A percentile compares a stretch with the other conserved stretches of the same genome.
These are phyloP conservation scores for Mythimna vitellina DNA, from an alignment of 2,888 invertebrate genomes.

Conservation along the genomic window DNA sequence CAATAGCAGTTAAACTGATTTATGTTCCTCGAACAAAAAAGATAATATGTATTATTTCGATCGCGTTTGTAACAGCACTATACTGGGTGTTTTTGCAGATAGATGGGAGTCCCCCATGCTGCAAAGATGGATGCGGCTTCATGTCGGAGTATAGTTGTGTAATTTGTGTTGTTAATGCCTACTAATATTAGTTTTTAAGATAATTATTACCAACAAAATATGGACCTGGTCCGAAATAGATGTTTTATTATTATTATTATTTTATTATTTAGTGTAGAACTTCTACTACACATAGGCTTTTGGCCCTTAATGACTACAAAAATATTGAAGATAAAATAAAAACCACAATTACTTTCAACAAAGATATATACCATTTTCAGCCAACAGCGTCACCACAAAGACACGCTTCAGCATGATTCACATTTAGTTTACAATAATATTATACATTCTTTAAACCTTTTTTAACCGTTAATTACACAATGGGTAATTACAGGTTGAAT, in stretches of 20 bases:
- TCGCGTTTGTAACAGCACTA: too few species aligned
- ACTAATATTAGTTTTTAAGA: too few species aligned
- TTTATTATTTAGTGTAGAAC: too few species aligned
- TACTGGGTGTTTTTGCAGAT: too few species aligned
- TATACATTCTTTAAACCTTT: slow-evolving; percentile 12
- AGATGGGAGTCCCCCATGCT: too few species aligned
- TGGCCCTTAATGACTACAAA: not conserved
- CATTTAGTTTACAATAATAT: slow-evolving; percentile 28
- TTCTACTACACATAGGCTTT: not conserved
- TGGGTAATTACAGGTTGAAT: slow-evolving; percentile 1
- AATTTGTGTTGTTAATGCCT: too few species aligned
- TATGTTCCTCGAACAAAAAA: not conserved
- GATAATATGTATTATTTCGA: too few species aligned
- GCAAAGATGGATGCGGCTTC: too few species aligned
- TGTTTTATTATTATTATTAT: too few species aligned
- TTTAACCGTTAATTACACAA: slow-evolving; percentile 4
- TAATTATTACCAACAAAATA: too few species aligned
- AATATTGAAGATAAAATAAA: slow-evolving; percentile 12
- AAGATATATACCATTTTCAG: slow-evolving; percentile 18
- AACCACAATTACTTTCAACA: slow-evolving; percentile 26
- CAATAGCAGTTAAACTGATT: not conserved
- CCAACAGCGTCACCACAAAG: not conserved
- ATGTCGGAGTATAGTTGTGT: too few species aligned
- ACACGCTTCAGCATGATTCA: slow-evolving; percentile 15
- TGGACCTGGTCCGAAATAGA: too few species aligned